Evolutionary conservation across 2,888 invertebrate genomes (phyloP).

Genomic region (Lithophane leautieri): DNA sequence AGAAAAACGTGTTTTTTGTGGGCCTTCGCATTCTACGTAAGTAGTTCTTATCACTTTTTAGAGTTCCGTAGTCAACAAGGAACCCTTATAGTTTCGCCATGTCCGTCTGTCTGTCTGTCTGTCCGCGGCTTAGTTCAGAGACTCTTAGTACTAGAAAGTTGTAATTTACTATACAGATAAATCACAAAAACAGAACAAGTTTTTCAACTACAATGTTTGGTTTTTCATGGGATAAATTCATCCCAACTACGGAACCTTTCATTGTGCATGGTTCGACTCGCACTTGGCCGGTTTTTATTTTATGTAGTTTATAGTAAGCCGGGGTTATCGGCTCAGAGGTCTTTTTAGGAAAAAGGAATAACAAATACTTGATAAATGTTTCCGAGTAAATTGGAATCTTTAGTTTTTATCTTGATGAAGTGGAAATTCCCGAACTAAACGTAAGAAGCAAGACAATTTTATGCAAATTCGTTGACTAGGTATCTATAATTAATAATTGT

Average conservation of each 20-base stretch:
- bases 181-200: too few relatives aligned
- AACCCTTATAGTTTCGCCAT: too few relatives aligned
- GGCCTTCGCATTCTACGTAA: background rate
- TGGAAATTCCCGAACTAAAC: background rate
- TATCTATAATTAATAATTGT: background rate
- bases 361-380: conserved; percentile 19
- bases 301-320: conserved; percentile 12
- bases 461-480: background rate
- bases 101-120: too few relatives aligned
- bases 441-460: background rate
- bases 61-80: too few relatives aligned
- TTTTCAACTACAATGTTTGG: too few relatives aligned
- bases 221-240: too few relatives aligned
- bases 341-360: conserved; percentile 2
- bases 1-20: background rate
- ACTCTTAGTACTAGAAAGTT: too few relatives aligned
- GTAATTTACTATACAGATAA: too few relatives aligned
- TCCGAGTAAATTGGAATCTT: background rate
- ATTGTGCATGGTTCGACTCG: too few relatives aligned
- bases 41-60: background rate
- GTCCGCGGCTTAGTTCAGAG: too few relatives aligned
- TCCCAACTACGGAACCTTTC: too few relatives aligned
- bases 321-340: conserved; percentile 31
- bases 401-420: background rate
- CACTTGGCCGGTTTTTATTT: background rate